A percentile compares a stretch with the other conserved stretches of the same genome.
phyloP scores from a whole-genome alignment of 1,140 invertebrate species.

The Aphis gossypii region DNA sequence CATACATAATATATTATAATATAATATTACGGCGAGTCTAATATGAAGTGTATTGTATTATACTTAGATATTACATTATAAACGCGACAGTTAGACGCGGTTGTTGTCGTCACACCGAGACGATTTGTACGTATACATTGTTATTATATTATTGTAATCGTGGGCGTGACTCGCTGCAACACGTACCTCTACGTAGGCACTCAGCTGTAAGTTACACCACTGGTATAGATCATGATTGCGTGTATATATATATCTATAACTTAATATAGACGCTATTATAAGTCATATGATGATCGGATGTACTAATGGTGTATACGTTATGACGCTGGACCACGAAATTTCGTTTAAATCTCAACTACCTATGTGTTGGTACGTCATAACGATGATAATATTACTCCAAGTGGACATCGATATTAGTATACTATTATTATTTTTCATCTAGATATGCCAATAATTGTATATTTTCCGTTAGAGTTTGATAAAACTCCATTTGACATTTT shows the following conservation, averaged over 20 bases:
- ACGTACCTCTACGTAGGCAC: no score
- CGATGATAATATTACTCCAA: no score
- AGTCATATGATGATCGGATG: background rate
- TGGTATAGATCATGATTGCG: background rate
- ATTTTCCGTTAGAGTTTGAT: no score
- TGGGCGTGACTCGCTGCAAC: background rate
- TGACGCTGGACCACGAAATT: background rate
- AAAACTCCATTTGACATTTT: no score
- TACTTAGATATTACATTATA: background rate
- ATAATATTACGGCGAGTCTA: background rate
- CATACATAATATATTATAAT: no score
- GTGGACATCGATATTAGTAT: no score
- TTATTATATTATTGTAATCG: background rate
- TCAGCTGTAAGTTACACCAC: background rate
- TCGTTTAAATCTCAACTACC: background rate
- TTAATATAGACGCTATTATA: background rate
- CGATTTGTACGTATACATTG: background rate
- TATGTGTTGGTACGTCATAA: no score
- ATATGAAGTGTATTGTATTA: background rate
- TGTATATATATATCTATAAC: background rate
- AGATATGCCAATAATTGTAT: no score
- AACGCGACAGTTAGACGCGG: background rate
- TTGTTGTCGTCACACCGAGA: background rate
- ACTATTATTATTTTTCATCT: no score
- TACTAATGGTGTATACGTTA: background rate